Base-by-base conservation (phyloP, 2,113 vertebrate genomes). In the Lates calcarifer region DNA sequence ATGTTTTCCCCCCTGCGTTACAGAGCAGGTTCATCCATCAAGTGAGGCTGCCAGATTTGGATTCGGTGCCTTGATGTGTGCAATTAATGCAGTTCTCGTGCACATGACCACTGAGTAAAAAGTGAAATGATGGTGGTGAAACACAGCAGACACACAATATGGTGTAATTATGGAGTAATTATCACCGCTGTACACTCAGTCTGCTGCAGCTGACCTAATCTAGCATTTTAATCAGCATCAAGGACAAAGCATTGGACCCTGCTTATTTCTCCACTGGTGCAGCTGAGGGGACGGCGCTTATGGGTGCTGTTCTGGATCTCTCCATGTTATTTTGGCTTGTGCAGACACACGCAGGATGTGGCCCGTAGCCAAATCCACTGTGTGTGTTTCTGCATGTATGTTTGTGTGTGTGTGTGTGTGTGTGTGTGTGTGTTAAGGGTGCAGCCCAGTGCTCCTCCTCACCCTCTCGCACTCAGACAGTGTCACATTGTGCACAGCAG, bases 151-250 rank as follows among this genome's bases (percentile, higher is more conserved):
- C 55, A 79, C 71, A 81, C 83, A 84, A 70, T 79, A 22, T 84
- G 80, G 75, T 79, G 70, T 84, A 80, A 90, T 91, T 88, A 91
- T 57, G 72, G 68, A 81, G 75, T 82, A 89, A 92, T 92, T 88
- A 90, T 84, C 74, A 60, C 72, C 70, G 75, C 53, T 85, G 69
- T 83, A 82, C 70, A n/a, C 81, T 80, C 76, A 82, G 80, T 72
- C 74, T 85, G 83, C 77, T 76, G 60, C 84, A 79, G 79, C 83
- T 81, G 83, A 93, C 90, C 90, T 83, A 61, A 87, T 88, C 78
- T 81, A 79, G 80, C 55, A 51, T 92, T 90, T 90, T 80, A 91
- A 91, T 93, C 89, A 89, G 84, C 73, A 81, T 85, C 83, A 92
- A 89, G 84, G 83, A 85, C 89, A 85, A 78, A 90, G 75, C 68